Evolutionary conservation across 2,888 invertebrate genomes (phyloP).

Genomic region (Acheta domesticus): DNA sequence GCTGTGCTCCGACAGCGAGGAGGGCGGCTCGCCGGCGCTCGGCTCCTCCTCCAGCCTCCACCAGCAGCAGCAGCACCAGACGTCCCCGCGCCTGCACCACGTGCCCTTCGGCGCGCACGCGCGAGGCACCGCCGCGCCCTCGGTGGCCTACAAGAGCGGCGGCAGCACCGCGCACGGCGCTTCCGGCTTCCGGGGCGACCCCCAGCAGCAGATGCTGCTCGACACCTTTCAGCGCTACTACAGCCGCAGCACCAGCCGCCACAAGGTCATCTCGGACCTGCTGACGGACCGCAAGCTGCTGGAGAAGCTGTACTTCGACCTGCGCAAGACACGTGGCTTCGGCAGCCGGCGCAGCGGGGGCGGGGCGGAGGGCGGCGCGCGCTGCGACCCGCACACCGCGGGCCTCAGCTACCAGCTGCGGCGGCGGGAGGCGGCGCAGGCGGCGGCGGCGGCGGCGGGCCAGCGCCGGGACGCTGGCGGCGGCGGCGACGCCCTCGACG

Average conservation of each 20-base stretch:
- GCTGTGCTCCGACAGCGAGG: conserved; percentile 35
- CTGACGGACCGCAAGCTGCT: conserved; percentile 69
- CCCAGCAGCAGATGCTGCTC: conserved; percentile 58
- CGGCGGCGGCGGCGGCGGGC: background rate
- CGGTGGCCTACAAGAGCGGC: background rate
- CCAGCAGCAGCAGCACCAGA: background rate
- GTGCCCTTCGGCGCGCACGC: background rate
- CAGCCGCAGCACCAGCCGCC: conserved; percentile 61
- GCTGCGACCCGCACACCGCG: background rate
- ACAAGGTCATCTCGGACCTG: conserved; percentile 68
- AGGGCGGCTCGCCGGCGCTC: conserved; percentile 32
- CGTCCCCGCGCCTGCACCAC: background rate
- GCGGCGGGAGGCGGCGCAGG: conserved; percentile 34
- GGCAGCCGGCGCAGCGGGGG: conserved; percentile 46
- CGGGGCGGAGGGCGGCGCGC: conserved; percentile 19
- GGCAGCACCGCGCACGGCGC: background rate
- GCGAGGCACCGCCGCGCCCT: background rate
- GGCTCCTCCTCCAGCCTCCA: conserved; percentile 29
- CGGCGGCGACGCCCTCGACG: conserved; percentile 39
- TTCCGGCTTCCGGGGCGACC: conserved; percentile 51
- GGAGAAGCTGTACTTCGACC: conserved; percentile 69
- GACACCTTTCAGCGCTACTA: conserved; percentile 68
- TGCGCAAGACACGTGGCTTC: conserved; percentile 63
- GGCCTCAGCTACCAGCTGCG: conserved; percentile 46
- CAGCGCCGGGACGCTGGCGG: conserved; percentile 41